Conservation (phyloP, 2,888 invertebrate species). For the Quadroppia sp. region DNA sequence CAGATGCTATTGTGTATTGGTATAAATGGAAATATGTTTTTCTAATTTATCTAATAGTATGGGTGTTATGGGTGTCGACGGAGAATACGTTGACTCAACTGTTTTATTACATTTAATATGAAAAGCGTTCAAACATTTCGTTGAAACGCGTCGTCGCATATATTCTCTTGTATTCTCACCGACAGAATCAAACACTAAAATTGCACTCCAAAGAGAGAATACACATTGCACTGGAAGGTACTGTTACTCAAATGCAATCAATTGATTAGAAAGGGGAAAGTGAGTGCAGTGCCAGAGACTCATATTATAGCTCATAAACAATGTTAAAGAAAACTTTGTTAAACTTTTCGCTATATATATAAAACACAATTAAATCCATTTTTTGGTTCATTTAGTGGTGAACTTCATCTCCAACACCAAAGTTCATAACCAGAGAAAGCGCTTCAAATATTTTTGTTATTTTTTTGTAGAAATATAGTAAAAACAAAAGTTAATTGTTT, state of each 20-base stretch:
- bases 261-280: conserved; percentile 20
- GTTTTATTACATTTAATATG: conserved; percentile 24
- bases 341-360: not conserved
- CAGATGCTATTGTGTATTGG: not conserved
- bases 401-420: not conserved
- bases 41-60: conserved; percentile 38
- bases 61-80: conserved; percentile 18
- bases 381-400: not conserved
- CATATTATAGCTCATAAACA: not conserved
- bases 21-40: conserved; percentile 2
- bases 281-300: not conserved
- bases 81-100: not conserved
- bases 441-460: not conserved
- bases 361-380: too few species aligned
- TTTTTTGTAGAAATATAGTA: not conserved
- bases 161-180: not conserved
- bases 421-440: not conserved
- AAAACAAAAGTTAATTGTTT: too few species aligned
- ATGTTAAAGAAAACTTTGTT: not conserved
- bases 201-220: not conserved
- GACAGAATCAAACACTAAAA: not conserved
- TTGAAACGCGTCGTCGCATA: conserved; percentile 26
- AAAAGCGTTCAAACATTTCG: too few species aligned
- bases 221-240: conserved; percentile 17
- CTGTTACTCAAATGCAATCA: not conserved